These are phyloP conservation scores for Pollicipes pollicipes DNA, from an alignment of 1,140 invertebrate species.

Conservation along the genomic window DNA sequence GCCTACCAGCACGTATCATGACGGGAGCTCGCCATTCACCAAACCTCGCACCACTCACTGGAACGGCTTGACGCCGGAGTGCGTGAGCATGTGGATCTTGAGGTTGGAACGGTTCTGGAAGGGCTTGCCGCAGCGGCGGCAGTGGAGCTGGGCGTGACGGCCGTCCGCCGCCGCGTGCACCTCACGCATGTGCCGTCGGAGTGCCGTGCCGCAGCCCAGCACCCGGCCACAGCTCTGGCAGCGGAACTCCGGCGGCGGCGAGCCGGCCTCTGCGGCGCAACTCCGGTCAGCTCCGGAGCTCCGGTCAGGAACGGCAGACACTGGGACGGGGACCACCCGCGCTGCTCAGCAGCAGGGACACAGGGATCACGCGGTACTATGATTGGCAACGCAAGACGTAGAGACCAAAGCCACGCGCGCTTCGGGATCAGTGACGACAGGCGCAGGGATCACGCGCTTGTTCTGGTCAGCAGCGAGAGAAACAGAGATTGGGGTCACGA, in stretches of 20 bases:
- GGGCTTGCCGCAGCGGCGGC: conserved; percentile 52
- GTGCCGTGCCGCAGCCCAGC: conserved; percentile 46
- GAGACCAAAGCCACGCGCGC: too few relatives aligned
- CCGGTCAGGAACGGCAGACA: too few relatives aligned
- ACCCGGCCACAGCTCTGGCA: conserved; percentile 54
- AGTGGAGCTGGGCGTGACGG: conserved; percentile 37
- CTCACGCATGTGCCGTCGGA: conserved; percentile 53
- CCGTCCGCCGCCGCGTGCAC: conserved; percentile 41
- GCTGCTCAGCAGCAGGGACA: too few relatives aligned
- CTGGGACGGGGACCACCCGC: too few relatives aligned
- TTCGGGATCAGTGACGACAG: too few relatives aligned
- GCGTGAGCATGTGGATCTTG: conserved; percentile 60
- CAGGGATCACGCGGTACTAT: too few relatives aligned
- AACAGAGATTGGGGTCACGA: too few relatives aligned
- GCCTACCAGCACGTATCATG: too few relatives aligned
- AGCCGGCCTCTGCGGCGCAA: conserved; percentile 5
- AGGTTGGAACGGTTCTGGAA: conserved; percentile 60
- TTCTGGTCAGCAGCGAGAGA: too few relatives aligned
- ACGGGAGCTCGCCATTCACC: neutral
- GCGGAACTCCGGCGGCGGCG: conserved; percentile 43
- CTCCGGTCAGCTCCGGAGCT: too few relatives aligned
- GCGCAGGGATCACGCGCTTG: too few relatives aligned
- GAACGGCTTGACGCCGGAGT: conserved; percentile 58
- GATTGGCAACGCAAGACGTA: too few relatives aligned
- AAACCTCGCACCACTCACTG: conserved; percentile 34